A percentile compares a stretch with the other conserved stretches of the same genome.
These are phyloP conservation scores for Dicaeum eximium DNA, from an alignment of 2,113 vertebrate genomes.

Conservation along the genomic window DNA sequence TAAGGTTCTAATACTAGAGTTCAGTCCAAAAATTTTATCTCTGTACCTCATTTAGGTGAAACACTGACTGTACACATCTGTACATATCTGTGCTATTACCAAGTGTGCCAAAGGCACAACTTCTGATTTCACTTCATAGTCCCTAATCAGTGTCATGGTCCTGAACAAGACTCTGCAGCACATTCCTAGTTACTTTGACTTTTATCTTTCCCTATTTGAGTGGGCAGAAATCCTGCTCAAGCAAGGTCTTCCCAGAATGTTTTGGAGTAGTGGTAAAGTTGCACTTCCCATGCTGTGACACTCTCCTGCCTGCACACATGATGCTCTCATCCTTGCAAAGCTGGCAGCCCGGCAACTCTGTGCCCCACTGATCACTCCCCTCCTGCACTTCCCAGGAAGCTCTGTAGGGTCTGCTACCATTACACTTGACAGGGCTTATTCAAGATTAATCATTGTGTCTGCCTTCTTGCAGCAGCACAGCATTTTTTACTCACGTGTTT, in stretches of 20 bases:
- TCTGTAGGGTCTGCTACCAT: not conserved
- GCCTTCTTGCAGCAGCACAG: not conserved
- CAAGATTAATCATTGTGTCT: not conserved
- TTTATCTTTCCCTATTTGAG: not conserved
- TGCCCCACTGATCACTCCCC: not conserved
- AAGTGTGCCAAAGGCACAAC: not conserved
- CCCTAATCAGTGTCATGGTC: not conserved
- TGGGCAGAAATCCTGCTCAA: not conserved
- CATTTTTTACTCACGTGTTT: not conserved
- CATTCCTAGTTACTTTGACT: not conserved
- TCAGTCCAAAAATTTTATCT: not conserved
- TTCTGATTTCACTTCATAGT: not conserved
- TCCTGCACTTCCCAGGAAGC: not conserved
- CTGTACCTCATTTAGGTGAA: not conserved
- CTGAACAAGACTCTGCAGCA: not conserved
- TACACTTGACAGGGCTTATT: not conserved
- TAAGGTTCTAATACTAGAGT: not conserved
- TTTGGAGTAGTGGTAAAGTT: not conserved
- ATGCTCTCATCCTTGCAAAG: not conserved
- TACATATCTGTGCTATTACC: not conserved
- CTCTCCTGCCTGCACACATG: not conserved
- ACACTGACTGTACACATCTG: not conserved
- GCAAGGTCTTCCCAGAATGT: not conserved
- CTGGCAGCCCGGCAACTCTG: not conserved
- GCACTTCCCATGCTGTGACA: not conserved